Evolutionary conservation across 2,113 vertebrate species (phyloP).

Genomic region (Elaphurus davidianus): DNA sequence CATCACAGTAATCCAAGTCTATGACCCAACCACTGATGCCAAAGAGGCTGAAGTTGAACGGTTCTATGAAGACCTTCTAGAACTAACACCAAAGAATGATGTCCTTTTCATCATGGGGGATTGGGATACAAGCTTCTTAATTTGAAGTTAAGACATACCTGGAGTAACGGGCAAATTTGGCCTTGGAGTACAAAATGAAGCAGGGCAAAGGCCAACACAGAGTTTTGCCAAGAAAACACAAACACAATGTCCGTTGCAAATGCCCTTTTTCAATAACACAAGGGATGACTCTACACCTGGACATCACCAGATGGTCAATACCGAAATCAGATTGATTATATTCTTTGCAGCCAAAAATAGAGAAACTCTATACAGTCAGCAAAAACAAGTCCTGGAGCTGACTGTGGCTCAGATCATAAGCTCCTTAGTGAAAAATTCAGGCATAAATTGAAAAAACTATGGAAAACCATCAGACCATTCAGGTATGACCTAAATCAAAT

Average conservation of each 20-base stretch:
- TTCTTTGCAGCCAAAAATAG: not conserved
- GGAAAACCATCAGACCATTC: not conserved
- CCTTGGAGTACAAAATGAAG: not conserved
- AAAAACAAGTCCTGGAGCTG: not conserved
- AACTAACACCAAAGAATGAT: not conserved
- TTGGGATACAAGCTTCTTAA: not conserved
- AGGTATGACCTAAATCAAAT: not conserved
- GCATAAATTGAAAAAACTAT: not conserved
- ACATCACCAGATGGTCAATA: not conserved
- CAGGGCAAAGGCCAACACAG: not conserved
- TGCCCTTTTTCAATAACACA: not conserved
- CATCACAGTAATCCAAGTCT: not conserved
- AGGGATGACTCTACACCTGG: not conserved
- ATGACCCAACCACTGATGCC: not conserved
- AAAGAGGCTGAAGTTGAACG: not conserved
- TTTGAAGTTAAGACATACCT: not conserved
- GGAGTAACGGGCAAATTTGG: not conserved
- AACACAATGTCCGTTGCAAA: not conserved
- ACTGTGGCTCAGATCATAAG: not conserved
- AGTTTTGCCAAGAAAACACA: not conserved
- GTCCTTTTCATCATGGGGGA: not conserved
- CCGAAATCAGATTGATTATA: not conserved
- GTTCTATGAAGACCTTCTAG: not conserved
- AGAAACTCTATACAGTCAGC: not conserved
- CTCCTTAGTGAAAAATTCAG: not conserved